Percentiles rank a stretch among this genome's conserved stretches.
Conservation (phyloP, 1,140 invertebrate genomes). For the Drosophila sturtevanti region DNA sequence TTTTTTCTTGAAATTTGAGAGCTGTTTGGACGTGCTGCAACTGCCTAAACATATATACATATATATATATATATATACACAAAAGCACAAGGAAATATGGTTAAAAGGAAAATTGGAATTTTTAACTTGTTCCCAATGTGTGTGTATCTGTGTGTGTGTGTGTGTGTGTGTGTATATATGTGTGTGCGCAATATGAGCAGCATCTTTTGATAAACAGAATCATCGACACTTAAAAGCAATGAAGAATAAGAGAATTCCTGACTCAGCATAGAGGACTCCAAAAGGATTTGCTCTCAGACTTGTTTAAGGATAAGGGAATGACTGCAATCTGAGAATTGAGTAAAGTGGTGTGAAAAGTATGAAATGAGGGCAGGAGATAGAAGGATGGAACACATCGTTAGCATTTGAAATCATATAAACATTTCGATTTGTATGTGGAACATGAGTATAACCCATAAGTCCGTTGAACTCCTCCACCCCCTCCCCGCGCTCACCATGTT, state of each 20-base stretch:
- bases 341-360: neutral
- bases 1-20: slow-evolving; percentile 49
- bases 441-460: slow-evolving; percentile 33
- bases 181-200: slow-evolving; percentile 14
- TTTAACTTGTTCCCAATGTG: slow-evolving; percentile 49
- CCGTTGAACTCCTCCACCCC: too few species aligned
- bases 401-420: slow-evolving; percentile 57
- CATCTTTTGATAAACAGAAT: slow-evolving; percentile 56
- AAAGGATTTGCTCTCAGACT: slow-evolving; percentile 32
- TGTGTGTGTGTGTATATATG: neutral
- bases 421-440: slow-evolving; percentile 54
- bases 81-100: neutral
- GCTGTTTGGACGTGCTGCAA: slow-evolving; percentile 52
- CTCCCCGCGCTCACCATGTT: too few species aligned
- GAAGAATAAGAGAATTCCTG: slow-evolving; percentile 23
- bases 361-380: neutral
- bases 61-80: slow-evolving; percentile 1
- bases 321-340: neutral
- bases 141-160: neutral
- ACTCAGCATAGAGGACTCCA: slow-evolving; percentile 26
- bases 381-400: slow-evolving; percentile 16
- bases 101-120: slow-evolving; percentile 49
- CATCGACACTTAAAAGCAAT: slow-evolving; percentile 24
- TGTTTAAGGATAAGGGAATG: neutral
- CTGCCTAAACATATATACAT: slow-evolving; percentile 50